A percentile compares a stretch with the other conserved stretches of the same genome.
Conservation (phyloP, 2,113 vertebrate genomes). For the Tilapia sparmanii region DNA sequence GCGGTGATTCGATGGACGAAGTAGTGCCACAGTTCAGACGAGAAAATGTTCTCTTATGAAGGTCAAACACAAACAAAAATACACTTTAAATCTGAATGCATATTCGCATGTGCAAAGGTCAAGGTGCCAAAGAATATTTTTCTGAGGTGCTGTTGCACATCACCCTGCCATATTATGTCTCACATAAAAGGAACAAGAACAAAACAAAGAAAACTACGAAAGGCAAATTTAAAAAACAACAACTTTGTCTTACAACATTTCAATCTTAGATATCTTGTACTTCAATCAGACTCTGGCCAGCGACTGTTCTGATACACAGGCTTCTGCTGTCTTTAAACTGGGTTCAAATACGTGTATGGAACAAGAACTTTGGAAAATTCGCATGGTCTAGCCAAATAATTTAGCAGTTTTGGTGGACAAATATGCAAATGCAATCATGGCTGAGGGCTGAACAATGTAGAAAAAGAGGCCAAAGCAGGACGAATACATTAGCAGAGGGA, state of each 20-base stretch:
- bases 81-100: neutral
- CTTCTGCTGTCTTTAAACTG: neutral
- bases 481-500: neutral
- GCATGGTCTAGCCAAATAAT: neutral
- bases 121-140: neutral
- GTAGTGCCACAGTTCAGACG: neutral
- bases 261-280: neutral
- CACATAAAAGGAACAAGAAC: neutral
- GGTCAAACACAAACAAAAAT: constrained; percentile 1
- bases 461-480: neutral
- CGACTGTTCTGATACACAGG: neutral
- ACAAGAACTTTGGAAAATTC: neutral
- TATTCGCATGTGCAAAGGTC: neutral
- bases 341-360: neutral
- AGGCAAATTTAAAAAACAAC: neutral
- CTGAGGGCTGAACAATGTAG: neutral
- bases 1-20: neutral
- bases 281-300: neutral
- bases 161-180: neutral
- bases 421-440: neutral
- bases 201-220: neutral
- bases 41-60: neutral
- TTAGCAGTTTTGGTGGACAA: neutral
- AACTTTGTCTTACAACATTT: neutral
- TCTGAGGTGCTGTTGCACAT: neutral